Base-by-base conservation (phyloP, 2,113 vertebrate species). In the Lycaon pictus region DNA sequence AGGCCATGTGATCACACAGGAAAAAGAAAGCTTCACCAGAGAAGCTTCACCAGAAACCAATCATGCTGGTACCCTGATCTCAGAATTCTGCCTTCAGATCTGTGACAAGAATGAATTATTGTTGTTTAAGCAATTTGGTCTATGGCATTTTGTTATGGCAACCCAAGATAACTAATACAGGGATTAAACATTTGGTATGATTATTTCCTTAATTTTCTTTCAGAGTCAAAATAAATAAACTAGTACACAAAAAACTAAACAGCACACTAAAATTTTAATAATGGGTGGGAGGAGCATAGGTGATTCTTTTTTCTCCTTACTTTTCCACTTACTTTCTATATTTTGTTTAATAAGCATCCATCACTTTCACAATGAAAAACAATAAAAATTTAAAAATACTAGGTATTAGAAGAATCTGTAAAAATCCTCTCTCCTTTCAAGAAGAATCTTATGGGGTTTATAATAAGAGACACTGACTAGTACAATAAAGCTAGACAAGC, bases 291-390 rank as follows among this genome's bases (percentile, higher is more conserved):
- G 48, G 65, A 85, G 86, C 22, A 56, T 71, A n/a, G 37, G 8
- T 60, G 27, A 71, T 90, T 81, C 43, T 90, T 92, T 77, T 93
- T 76, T 25, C 90, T 91, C 25, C 82, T 91, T 81, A 81, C 35
- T 91, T 92, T 95, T 48, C 69, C 20, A 79, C 7, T 93, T 88
- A 80, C 67, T 93, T 83, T 88, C 25, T 90, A 93, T 90, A 96
- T 91, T 96, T 81, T 97, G 55, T 88, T 62, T 85, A 97, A 80
- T 94, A 94, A 86, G 48, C 37, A 72, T 43, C 95, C 37, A 74
- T 92, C 92, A 35, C 22, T 94, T 88, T 93, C 51, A 93, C 72
- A 90, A 71, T 81, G 19, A 29, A 87, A 95, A 88, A 92, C 85
- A 90, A 91, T 71, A 85, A 65, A 56, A 48, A n/a, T 69, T 86